Percentiles rank a stretch among this genome's conserved stretches.
These are phyloP conservation scores for Aleiodes sp. DNA, from an alignment of 1,140 invertebrate species.

Conservation along the genomic window DNA sequence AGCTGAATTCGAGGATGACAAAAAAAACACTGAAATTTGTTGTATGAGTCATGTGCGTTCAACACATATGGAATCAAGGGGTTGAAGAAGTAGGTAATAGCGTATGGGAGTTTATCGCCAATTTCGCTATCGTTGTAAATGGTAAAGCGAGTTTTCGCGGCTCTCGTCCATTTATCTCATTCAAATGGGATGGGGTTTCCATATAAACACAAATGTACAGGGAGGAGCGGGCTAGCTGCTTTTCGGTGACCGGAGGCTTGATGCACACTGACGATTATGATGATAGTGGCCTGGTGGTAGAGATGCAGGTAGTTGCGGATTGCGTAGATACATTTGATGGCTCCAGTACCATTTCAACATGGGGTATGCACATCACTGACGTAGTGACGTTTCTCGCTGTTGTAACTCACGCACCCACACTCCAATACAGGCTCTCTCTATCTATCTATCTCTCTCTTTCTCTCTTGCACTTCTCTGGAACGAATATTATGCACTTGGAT, in stretches of 20 bases:
- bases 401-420: slow-evolving; percentile 1
- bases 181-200: not conserved
- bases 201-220: not conserved
- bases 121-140: not conserved
- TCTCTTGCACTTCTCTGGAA: too few species aligned
- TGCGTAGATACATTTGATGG: not conserved
- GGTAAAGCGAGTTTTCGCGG: not conserved
- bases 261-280: slow-evolving; percentile 4
- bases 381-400: not conserved
- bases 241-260: slow-evolving; percentile 1
- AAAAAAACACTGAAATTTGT: too few species aligned
- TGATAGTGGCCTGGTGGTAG: not conserved
- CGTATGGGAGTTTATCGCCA: not conserved
- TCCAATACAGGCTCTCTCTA: too few species aligned
- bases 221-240: not conserved
- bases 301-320: not conserved
- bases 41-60: too few species aligned
- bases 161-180: not conserved
- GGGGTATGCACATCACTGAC: not conserved
- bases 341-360: not conserved
- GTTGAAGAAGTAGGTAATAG: too few species aligned
- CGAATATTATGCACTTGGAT: too few species aligned
- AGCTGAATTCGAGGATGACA: too few species aligned
- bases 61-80: too few species aligned
- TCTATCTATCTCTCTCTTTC: too few species aligned